Evolutionary conservation across 2,113 vertebrate genomes (phyloP).

Genomic region (Ibidorhyncha struthersii): DNA sequence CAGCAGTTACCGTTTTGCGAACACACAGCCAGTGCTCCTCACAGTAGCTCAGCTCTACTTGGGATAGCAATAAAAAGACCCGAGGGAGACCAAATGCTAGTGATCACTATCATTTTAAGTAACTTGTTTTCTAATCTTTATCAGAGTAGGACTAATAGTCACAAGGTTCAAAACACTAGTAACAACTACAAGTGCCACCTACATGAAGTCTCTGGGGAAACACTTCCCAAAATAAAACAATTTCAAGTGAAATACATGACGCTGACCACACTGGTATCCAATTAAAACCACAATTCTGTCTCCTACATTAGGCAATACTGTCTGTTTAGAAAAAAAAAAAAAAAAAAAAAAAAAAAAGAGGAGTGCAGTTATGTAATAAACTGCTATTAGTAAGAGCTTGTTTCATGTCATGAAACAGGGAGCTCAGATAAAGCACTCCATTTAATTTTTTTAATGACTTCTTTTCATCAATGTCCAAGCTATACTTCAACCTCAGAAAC

Average conservation of each 20-base stretch:
- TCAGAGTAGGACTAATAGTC: background rate
- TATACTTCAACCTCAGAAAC: background rate
- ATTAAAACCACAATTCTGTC: background rate
- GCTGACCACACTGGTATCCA: background rate
- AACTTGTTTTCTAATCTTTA: background rate
- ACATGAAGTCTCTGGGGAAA: background rate
- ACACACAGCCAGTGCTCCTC: background rate
- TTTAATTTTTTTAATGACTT: background rate
- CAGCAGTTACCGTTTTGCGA: background rate
- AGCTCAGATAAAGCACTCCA: background rate
- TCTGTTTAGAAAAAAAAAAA: background rate
- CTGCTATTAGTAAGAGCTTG: background rate
- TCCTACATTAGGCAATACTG: background rate
- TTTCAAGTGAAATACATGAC: background rate
- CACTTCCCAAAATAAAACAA: background rate
- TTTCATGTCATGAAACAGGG: background rate
- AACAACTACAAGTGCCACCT: background rate
- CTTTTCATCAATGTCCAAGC: background rate
- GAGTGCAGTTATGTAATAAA: background rate
- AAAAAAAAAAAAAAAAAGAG: background rate
- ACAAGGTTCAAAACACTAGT: background rate
- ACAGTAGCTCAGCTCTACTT: background rate
- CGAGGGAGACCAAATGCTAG: background rate
- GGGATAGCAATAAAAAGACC: background rate
- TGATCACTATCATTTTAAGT: background rate